These are phyloP conservation scores for Trachops cirrhosus DNA, from an alignment of 2,797 vertebrate species.

Conservation along the genomic window DNA sequence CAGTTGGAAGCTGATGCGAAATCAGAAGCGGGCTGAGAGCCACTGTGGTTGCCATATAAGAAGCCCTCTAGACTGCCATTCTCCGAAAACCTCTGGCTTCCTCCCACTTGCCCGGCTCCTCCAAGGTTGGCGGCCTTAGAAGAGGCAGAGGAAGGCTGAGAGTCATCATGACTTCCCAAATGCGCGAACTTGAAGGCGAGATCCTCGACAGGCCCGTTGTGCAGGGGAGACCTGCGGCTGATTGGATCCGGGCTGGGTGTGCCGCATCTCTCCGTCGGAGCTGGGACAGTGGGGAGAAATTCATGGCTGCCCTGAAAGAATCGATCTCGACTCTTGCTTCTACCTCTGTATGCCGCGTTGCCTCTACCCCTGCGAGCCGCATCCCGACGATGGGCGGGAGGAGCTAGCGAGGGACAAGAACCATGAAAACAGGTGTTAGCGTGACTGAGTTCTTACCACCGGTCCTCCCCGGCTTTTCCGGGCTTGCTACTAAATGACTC, in stretches of 20 bases:
- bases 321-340: slow-evolving; percentile 61
- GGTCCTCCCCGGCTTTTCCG: background rate
- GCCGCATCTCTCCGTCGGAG: background rate
- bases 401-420: background rate
- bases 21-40: background rate
- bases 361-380: background rate
- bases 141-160: rapidly evolving
- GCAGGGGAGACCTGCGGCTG: rapidly evolving
- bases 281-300: background rate
- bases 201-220: background rate
- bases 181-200: background rate
- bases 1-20: background rate
- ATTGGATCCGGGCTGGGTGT: background rate
- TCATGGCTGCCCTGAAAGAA: background rate
- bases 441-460: rapidly evolving
- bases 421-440: rapidly evolving
- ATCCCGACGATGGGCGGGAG: background rate
- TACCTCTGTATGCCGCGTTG: rapidly evolving
- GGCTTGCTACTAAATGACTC: background rate
- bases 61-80: background rate
- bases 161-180: background rate
- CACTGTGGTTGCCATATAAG: background rate
- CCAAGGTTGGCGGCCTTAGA: background rate
- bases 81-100: background rate
- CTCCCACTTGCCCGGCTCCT: background rate